Evolutionary conservation across 2,888 invertebrate genomes (phyloP).

Genomic region (Drosophila vallismaia): DNA sequence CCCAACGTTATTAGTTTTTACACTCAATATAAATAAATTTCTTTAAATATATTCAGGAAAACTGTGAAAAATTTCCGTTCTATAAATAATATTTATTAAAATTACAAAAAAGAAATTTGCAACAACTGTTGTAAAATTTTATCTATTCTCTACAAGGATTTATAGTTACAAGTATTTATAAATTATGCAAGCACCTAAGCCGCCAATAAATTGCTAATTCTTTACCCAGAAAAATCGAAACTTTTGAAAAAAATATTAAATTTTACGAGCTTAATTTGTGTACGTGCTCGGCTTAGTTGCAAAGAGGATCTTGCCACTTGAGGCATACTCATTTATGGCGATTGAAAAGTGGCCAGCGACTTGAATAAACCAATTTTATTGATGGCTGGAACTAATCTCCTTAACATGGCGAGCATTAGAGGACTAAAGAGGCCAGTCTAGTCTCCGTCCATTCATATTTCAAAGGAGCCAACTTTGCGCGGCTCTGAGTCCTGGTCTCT

Average conservation of each 20-base stretch:
- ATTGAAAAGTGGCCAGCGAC: slow-evolving; percentile 77
- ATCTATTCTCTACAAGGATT: slow-evolving; percentile 43
- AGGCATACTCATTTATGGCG: slow-evolving; percentile 75
- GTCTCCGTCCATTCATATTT: slow-evolving; percentile 73
- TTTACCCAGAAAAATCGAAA: slow-evolving; percentile 24
- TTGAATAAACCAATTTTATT: slow-evolving; percentile 78
- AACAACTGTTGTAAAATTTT: slow-evolving; percentile 64
- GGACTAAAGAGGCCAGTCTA: slow-evolving; percentile 26
- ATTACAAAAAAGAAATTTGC: slow-evolving; percentile 3
- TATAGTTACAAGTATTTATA: slow-evolving; percentile 31
- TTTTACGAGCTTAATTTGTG: slow-evolving; percentile 80
- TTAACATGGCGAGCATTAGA: slow-evolving; percentile 74
- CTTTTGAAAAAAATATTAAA: slow-evolving; percentile 70
- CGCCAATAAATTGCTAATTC: slow-evolving; percentile 71
- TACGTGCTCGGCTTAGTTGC: slow-evolving; percentile 65
- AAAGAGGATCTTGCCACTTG: slow-evolving; percentile 27
- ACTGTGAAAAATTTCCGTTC: no score
- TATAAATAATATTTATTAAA: background rate
- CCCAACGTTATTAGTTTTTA: background rate
- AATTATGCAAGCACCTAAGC: slow-evolving; percentile 55
- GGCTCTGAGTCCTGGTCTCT: slow-evolving; percentile 44
- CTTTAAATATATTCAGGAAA: background rate
- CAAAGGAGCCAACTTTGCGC: slow-evolving; percentile 76
- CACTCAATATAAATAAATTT: background rate
- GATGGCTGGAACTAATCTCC: slow-evolving; percentile 74